Base-by-base conservation (phyloP, 2,888 invertebrate species). In the Cotesia congregata region DNA sequence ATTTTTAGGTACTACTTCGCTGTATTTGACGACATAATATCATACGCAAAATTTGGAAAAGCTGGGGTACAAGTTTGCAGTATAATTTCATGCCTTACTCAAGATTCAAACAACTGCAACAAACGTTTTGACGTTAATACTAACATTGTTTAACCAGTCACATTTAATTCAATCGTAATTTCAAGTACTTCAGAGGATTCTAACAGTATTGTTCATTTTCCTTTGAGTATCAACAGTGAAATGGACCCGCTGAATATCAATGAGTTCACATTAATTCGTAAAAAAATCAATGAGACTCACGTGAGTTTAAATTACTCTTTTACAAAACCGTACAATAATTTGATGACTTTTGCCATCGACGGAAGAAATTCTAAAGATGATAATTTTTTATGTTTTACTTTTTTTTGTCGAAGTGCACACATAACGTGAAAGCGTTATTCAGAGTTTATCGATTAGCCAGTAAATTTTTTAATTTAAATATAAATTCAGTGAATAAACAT, bases 271-370 rank as follows among this genome's bases (percentile, higher is more conserved):
- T 82, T 77, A 67, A 60, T 40, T 1, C 40, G 39, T 15, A 75
- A 17, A 6, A 75, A 77, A 67, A 5, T 81, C 3, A 78, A 81
- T 61, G 67, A 74, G 1, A 80, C 79, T 3, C 79, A 80, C 68
- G 74, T 61, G 4, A 81, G 71, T 67, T 50, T 80, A n/a, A 80
- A 82, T 68, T 80, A 80, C 50, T 80, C 17, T 30, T 67, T 84
- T 68, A 81, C 39, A 7, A 74, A 79, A 71, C 70, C 83, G 12
- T 80, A 75, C 69, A 80, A 80, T n/a, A 80, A 83, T 74, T 71
- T 86, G 12, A 78, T 85, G 71, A 80, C 84, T 1, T 86, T 86
- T 71, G 83, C 82, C 2, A 83, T 86, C 76, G 84, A 81, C 64
- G 86, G 85, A 6, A 77, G 86, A 78, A 82, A 85, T 74, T 85